These are phyloP conservation scores for Dexiosoma caninum DNA, from an alignment of 2,888 invertebrate genomes.

Conservation along the genomic window DNA sequence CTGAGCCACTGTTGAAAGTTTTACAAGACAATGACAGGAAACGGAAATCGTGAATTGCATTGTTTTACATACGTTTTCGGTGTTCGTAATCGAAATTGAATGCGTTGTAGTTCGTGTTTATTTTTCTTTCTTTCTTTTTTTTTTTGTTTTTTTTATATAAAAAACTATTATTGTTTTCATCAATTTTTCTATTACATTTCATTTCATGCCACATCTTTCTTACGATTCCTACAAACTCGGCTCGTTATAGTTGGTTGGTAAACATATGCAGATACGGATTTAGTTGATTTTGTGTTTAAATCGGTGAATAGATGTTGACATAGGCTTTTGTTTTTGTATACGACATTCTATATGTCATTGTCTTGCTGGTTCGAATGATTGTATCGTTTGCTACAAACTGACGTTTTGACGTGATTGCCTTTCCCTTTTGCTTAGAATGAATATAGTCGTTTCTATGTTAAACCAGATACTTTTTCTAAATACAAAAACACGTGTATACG, in stretches of 20 bases:
- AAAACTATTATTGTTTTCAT: conserved; percentile 61
- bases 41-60: conserved; percentile 59
- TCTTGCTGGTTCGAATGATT: conserved; percentile 6
- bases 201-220: conserved; percentile 20
- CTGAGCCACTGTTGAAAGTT: not conserved
- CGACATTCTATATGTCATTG: not conserved
- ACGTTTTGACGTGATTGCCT: conserved; percentile 56
- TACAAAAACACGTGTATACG: not conserved
- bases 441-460: conserved; percentile 1
- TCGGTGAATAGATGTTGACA: conserved; percentile 33
- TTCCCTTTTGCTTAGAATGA: conserved; percentile 38
- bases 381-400: conserved; percentile 24
- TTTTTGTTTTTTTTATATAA: conserved; percentile 32
- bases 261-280: conserved; percentile 56
- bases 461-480: not conserved
- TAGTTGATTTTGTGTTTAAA: conserved; percentile 1
- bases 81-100: conserved; percentile 60
- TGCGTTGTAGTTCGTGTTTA: conserved; percentile 28
- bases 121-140: not conserved
- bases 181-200: conserved; percentile 54
- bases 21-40: conserved; percentile 55
- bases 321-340: conserved; percentile 50
- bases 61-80: conserved; percentile 59
- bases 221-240: not conserved
- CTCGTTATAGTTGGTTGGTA: conserved; percentile 17